Evolutionary conservation across 1,140 invertebrate genomes (phyloP).

Genomic region (Zaprionus davidi): DNA sequence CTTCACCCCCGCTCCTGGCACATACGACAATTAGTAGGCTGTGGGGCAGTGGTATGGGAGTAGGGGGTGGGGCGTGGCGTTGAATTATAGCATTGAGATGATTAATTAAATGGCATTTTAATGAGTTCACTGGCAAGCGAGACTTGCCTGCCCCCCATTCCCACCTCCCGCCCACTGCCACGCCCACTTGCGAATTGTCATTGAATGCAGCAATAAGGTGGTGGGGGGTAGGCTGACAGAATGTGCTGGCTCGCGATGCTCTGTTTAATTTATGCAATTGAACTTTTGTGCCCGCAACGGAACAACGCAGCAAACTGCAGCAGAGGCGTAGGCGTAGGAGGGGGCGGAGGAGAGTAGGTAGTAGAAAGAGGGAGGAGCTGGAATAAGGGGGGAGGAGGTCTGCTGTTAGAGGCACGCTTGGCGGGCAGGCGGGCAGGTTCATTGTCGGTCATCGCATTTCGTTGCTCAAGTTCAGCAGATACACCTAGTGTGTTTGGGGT

Average conservation of each 20-base stretch:
- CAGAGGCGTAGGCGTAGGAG: conserved; percentile 10
- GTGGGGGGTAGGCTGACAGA: conserved; percentile 14
- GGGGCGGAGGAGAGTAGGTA: not conserved
- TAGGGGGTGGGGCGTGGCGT: conserved; percentile 33
- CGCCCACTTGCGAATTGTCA: conserved; percentile 39
- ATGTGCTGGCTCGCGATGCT: conserved; percentile 42
- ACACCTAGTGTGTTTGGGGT: not conserved
- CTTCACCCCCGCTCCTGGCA: not conserved
- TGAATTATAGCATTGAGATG: conserved; percentile 77
- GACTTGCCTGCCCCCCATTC: not conserved
- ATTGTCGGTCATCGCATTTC: not conserved
- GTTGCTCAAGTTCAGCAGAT: conserved; percentile 3
- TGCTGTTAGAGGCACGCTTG: not conserved
- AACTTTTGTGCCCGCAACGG: conserved; percentile 54
- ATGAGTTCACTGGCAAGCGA: conserved; percentile 69
- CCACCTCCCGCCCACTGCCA: not conserved
- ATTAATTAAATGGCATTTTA: conserved; percentile 82
- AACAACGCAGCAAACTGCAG: not conserved
- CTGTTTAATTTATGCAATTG: conserved; percentile 78
- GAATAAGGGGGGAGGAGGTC: not conserved
- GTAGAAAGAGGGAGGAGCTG: not conserved
- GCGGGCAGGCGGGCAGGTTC: not conserved
- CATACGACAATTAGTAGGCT: conserved; percentile 47
- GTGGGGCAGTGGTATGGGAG: not conserved
- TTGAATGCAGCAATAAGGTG: conserved; percentile 71